Conservation (phyloP, 2,113 vertebrate genomes). For the Bubalus kerabau region DNA sequence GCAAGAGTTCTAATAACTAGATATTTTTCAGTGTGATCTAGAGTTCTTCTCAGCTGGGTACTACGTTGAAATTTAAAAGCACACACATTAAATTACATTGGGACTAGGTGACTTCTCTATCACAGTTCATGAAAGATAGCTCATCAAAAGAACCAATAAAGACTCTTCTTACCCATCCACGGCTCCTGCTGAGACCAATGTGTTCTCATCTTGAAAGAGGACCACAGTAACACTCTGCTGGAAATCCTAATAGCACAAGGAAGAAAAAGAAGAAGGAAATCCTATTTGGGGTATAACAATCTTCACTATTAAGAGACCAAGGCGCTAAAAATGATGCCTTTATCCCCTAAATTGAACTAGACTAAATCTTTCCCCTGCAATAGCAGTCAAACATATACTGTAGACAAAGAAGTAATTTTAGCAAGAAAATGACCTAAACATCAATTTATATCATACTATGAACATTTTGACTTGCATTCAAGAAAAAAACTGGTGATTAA, state of each 20-base stretch:
- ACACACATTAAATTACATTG: background rate
- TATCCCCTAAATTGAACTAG: background rate
- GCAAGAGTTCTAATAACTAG: background rate
- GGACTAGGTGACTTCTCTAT: background rate
- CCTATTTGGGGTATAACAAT: background rate
- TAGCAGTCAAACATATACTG: background rate
- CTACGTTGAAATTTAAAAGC: background rate
- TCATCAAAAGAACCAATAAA: slow-evolving; percentile 28
- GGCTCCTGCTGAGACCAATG: slow-evolving; percentile 94
- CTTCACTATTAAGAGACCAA: background rate
- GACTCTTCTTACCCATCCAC: slow-evolving; percentile 93
- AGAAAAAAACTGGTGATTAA: background rate
- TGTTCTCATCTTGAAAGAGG: slow-evolving; percentile 92
- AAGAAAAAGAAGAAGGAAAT: slow-evolving; percentile 16
- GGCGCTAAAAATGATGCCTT: background rate
- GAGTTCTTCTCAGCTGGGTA: background rate
- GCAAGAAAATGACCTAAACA: background rate
- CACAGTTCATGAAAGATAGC: background rate
- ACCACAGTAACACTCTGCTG: slow-evolving; percentile 98
- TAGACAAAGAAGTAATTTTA: background rate
- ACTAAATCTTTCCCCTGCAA: background rate
- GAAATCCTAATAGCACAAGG: slow-evolving; percentile 84
- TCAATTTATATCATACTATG: background rate
- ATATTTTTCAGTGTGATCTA: background rate
- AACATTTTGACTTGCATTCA: background rate